Evolutionary conservation across 2,113 vertebrate species (phyloP).

Genomic region (rat (Rattus norvegicus)): DNA sequence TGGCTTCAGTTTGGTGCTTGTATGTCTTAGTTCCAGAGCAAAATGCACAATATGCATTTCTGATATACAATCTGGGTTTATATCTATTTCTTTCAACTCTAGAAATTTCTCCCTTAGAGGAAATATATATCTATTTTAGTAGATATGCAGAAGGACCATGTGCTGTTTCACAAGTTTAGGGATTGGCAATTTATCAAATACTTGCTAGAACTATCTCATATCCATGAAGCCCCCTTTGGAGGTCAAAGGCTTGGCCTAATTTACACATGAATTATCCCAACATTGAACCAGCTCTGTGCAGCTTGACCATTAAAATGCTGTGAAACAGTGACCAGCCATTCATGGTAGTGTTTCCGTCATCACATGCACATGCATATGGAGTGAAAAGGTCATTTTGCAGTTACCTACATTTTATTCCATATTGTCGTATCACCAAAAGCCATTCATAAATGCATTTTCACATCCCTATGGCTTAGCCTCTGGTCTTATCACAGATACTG

Average conservation of each 20-base stretch:
- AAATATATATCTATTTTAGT: conserved; percentile 56
- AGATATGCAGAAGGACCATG: conserved; percentile 20
- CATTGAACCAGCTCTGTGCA: not conserved
- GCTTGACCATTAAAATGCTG: conserved; percentile 4
- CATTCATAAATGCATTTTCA: conserved; percentile 56
- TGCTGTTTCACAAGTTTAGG: conserved; percentile 6
- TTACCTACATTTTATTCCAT: conserved; percentile 61
- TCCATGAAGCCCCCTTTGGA: not conserved
- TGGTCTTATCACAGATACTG: conserved; percentile 57
- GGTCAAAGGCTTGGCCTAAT: not conserved
- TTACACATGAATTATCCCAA: not conserved
- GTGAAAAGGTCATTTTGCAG: conserved; percentile 63
- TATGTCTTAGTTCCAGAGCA: conserved; percentile 26
- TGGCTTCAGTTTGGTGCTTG: conserved; percentile 50
- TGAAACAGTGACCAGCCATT: conserved; percentile 48
- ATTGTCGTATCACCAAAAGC: conserved; percentile 58
- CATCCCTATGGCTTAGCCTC: conserved; percentile 49
- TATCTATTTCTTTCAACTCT: conserved; percentile 46
- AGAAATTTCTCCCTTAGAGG: conserved; percentile 45
- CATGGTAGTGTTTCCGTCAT: conserved; percentile 51
- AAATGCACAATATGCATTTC: conserved; percentile 33
- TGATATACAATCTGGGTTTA: conserved; percentile 45
- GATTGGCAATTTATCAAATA: not conserved
- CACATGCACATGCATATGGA: conserved; percentile 38
- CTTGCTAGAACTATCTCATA: not conserved